Conservation (phyloP, 2,888 invertebrate species). For the Caenorhabditis uteleia region DNA sequence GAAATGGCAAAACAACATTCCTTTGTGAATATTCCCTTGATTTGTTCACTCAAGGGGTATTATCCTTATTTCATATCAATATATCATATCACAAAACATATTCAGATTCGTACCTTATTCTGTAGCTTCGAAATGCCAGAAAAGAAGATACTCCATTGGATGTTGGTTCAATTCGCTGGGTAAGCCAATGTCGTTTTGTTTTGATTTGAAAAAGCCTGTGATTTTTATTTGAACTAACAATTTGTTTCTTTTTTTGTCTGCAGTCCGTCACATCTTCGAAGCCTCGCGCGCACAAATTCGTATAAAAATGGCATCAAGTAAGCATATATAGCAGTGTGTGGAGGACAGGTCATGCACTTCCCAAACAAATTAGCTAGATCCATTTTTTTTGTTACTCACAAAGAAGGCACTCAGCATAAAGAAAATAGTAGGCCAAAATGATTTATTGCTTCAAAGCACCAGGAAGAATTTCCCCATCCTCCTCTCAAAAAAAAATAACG, state of each 20-base stretch:
- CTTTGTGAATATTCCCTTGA: constrained; percentile 68
- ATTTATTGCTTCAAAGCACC: too few relatives aligned
- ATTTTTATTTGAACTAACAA: constrained; percentile 13
- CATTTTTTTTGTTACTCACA: not conserved
- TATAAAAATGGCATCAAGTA: constrained; percentile 67
- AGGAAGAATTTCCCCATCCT: too few relatives aligned
- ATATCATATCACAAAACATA: not conserved
- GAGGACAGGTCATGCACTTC: too few relatives aligned
- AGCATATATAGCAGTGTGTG: too few relatives aligned
- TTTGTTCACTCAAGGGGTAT: constrained; percentile 63
- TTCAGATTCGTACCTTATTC: constrained; percentile 67
- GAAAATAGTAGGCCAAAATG: too few relatives aligned
- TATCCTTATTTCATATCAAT: not conserved
- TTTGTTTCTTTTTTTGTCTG: constrained; percentile 40
- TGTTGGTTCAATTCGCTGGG: constrained; percentile 69
- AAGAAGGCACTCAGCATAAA: too few relatives aligned
- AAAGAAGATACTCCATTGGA: constrained; percentile 67
- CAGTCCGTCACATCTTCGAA: constrained; percentile 66
- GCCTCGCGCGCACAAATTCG: constrained; percentile 65
- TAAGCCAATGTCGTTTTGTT: constrained; percentile 33
- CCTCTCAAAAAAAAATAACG: too few relatives aligned
- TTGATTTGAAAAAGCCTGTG: constrained; percentile 1
- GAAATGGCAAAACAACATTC: constrained; percentile 68
- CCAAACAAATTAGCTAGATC: not conserved
- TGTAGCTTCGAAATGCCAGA: constrained; percentile 69